Percentiles rank a stretch among this genome's conserved stretches.
These are phyloP conservation scores for Oreocharis arfaki DNA, from an alignment of 2,113 vertebrate species.

Conservation along the genomic window DNA sequence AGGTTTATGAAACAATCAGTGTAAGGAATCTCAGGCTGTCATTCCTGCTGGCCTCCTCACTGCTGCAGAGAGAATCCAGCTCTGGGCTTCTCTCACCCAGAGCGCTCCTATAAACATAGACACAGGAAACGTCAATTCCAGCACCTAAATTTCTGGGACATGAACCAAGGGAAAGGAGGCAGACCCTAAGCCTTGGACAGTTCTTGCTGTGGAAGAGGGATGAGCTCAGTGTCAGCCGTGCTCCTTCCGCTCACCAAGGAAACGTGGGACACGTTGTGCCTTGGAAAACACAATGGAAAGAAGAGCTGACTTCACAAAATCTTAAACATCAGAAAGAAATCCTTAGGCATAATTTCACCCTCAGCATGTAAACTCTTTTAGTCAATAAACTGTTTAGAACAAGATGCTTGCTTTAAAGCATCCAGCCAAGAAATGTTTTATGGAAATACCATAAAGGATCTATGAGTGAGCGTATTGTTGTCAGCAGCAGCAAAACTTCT, in stretches of 20 bases:
- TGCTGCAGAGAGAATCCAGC: background rate
- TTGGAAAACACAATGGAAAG: background rate
- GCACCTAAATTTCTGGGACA: background rate
- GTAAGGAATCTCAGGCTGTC: background rate
- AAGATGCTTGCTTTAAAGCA: background rate
- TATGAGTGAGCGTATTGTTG: background rate
- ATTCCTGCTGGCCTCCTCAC: background rate
- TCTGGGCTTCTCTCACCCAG: background rate
- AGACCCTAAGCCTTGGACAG: background rate
- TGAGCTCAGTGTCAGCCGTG: background rate
- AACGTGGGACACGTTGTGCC: accelerated
- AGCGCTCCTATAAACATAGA: background rate
- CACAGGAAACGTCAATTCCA: background rate
- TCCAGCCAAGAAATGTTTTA: background rate
- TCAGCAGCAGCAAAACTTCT: background rate
- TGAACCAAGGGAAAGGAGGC: background rate
- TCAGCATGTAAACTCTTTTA: background rate
- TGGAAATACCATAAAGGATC: background rate
- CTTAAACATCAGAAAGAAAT: background rate
- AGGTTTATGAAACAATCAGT: background rate
- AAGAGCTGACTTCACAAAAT: background rate
- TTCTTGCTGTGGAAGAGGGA: background rate
- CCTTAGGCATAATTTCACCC: background rate
- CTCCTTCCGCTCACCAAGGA: background rate
- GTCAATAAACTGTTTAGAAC: background rate